Percentiles rank a stretch among this genome's conserved stretches.
These are phyloP conservation scores for Caenorhabditis tropicalis DNA, from an alignment of 1,140 invertebrate genomes.

Conservation along the genomic window DNA sequence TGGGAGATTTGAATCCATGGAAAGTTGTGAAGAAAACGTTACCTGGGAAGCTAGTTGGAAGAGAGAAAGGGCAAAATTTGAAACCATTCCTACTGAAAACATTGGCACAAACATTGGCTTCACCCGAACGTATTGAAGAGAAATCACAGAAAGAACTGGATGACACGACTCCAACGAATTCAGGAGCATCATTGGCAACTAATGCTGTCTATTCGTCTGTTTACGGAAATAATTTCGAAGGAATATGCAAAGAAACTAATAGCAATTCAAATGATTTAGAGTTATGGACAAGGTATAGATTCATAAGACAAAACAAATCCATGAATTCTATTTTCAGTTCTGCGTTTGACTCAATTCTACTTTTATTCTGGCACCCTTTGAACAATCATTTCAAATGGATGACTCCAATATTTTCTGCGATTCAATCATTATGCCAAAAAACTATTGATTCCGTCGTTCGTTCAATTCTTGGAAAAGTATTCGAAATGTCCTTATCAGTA, in stretches of 20 bases:
- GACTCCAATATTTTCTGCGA: not conserved
- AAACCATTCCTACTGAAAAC: conserved; percentile 56
- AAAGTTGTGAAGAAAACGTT: conserved; percentile 56
- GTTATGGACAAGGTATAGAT: conserved; percentile 9
- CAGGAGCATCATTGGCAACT: not conserved
- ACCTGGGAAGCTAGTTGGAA: conserved; percentile 43
- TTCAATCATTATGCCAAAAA: not conserved
- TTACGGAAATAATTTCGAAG: conserved; percentile 45
- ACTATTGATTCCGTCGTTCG: not conserved
- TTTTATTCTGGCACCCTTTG: conserved; percentile 15
- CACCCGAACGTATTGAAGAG: not conserved
- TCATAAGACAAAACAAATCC: not conserved
- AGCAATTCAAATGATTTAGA: not conserved
- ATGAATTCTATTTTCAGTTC: not conserved
- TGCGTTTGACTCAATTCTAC: conserved; percentile 4
- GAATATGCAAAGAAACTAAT: not conserved
- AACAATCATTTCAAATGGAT: not conserved
- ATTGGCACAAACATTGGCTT: conserved; percentile 48
- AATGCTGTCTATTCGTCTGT: conserved; percentile 19
- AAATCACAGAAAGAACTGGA: conserved; percentile 11
- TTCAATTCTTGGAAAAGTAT: not conserved
- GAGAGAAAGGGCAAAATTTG: conserved; percentile 56
- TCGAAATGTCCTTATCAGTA: not conserved
- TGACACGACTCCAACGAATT: not conserved
- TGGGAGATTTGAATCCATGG: conserved; percentile 55